These are phyloP conservation scores for Lerema accius DNA, from an alignment of 1,140 invertebrate species.

Conservation along the genomic window DNA sequence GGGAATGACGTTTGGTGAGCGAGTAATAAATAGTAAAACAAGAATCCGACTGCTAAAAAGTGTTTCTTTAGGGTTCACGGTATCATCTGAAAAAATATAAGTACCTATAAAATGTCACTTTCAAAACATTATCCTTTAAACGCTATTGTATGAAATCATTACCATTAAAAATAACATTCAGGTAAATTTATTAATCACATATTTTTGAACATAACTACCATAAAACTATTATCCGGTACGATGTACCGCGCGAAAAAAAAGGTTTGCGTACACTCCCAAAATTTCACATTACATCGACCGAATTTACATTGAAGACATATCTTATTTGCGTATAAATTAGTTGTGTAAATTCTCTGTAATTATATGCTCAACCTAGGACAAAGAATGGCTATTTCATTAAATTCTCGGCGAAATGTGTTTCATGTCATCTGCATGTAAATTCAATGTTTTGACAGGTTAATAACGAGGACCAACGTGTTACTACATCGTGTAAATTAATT, in stretches of 20 bases:
- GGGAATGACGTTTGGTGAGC: too few relatives aligned
- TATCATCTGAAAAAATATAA: too few relatives aligned
- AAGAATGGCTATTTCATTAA: constrained; percentile 33
- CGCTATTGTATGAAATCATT: too few relatives aligned
- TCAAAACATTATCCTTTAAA: too few relatives aligned
- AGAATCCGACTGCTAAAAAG: too few relatives aligned
- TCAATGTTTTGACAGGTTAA: constrained; percentile 36
- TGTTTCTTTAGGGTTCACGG: too few relatives aligned
- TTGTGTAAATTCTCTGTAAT: constrained; percentile 6
- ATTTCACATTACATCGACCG: neutral
- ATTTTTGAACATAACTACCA: too few relatives aligned
- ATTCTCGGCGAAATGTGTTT: constrained; percentile 25
- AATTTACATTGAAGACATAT: neutral
- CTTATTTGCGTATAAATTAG: constrained; percentile 8
- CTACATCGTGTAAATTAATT: constrained; percentile 27
- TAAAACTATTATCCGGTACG: too few relatives aligned
- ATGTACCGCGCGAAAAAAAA: neutral
- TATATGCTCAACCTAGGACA: constrained; percentile 10
- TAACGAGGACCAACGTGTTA: constrained; percentile 27
- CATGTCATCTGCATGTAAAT: constrained; percentile 35
- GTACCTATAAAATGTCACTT: too few relatives aligned
- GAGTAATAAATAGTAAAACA: too few relatives aligned
- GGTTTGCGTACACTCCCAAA: neutral
- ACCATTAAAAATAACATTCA: too few relatives aligned
- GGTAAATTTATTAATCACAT: too few relatives aligned